Percentiles rank a stretch among this genome's conserved stretches.
Evolutionary conservation across 2,888 invertebrate genomes (phyloP).

Genomic region (Acanthosepion pharaonis): DNA sequence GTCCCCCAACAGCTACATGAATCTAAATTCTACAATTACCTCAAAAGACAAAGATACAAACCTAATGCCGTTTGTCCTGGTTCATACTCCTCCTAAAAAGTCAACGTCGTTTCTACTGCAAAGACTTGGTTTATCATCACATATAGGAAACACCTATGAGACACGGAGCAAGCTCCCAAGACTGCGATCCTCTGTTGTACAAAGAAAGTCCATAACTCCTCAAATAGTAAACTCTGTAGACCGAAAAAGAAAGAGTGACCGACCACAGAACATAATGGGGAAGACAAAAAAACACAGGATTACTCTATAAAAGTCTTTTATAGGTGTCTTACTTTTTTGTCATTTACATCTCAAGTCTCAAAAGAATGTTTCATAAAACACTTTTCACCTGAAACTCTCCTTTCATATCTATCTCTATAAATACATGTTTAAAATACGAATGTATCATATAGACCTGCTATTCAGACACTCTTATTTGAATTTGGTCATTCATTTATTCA

Average conservation of each 20-base stretch:
- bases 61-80: not conserved
- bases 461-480: not conserved
- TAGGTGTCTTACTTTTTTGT: not conserved
- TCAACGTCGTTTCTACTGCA: not conserved
- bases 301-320: not conserved
- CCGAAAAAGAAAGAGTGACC: slow-evolving; percentile 6
- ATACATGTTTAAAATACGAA: not conserved
- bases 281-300: not conserved
- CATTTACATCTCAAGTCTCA: not conserved
- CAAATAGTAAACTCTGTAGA: not conserved
- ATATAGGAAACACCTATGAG: not conserved
- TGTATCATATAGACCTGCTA: not conserved
- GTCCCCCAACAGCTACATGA: not conserved
- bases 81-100: not conserved
- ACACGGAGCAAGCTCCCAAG: not conserved
- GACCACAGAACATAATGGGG: not conserved
- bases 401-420: not conserved
- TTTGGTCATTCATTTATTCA: not conserved
- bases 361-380: not conserved
- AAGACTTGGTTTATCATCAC: not conserved
- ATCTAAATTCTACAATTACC: not conserved
- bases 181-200: not conserved
- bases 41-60: not conserved
- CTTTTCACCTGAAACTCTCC: not conserved
- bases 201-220: not conserved